Percentiles rank a stretch among this genome's conserved stretches.
phyloP scores from a whole-genome alignment of 2,113 vertebrate genomes.

The Falcunculus frontatus region DNA sequence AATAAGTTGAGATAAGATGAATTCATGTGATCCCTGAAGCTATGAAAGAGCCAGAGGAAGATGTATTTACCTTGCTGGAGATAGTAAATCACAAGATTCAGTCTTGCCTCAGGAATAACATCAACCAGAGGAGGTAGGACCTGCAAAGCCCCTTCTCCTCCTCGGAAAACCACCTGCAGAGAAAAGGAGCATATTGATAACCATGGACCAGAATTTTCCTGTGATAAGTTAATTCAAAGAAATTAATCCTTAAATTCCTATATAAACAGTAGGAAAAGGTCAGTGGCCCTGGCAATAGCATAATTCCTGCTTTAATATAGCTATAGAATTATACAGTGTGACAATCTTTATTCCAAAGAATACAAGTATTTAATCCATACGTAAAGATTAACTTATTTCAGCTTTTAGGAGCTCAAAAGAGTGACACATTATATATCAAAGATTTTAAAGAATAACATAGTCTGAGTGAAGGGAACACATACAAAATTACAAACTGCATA shows the following conservation, averaged over 20 bases:
- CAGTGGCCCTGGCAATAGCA: background rate
- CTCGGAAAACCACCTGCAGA: constrained; percentile 91
- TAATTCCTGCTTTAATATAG: background rate
- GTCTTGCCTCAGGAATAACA: constrained; percentile 93
- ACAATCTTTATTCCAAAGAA: background rate
- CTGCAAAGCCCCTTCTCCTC: constrained; percentile 92
- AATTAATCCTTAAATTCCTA: background rate
- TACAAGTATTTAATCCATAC: background rate
- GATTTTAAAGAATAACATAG: background rate
- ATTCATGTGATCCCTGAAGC: background rate
- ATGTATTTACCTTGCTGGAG: constrained; percentile 86
- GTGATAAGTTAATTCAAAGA: background rate
- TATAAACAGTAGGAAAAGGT: background rate
- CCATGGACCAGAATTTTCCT: background rate
- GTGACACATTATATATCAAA: background rate
- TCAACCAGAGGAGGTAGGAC: constrained; percentile 93
- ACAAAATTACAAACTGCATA: background rate
- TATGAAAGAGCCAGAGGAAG: background rate
- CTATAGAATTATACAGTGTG: background rate
- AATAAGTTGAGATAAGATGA: background rate
- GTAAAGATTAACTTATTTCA: background rate
- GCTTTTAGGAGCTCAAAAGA: background rate
- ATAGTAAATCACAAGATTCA: constrained; percentile 97
- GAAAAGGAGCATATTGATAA: background rate
- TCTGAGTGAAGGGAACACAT: background rate